phyloP scores from a whole-genome alignment of 2,797 vertebrate genomes.

The Acanthiza pusilla region DNA sequence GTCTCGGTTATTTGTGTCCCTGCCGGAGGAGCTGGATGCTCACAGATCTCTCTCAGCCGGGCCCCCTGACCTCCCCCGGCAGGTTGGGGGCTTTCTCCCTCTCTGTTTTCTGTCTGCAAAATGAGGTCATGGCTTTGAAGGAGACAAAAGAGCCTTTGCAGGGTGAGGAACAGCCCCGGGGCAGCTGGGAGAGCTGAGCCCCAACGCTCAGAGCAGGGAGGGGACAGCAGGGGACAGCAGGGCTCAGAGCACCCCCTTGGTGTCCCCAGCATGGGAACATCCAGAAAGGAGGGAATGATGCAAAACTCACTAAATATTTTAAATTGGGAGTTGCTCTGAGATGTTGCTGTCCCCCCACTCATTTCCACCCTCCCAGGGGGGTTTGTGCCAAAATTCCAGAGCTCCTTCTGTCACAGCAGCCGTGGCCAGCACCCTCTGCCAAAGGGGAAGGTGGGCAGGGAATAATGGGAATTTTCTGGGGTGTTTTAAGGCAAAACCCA shows the following conservation, averaged over 20 bases:
- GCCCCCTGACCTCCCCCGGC: constrained; percentile 33
- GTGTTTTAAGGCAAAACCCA: background rate
- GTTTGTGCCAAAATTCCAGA: background rate
- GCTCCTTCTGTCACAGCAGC: background rate
- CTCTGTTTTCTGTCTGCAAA: constrained; percentile 41
- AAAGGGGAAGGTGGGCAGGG: background rate
- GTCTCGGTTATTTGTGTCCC: constrained; percentile 1
- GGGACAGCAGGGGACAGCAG: background rate
- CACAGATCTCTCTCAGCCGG: background rate
- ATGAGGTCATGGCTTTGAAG: constrained; percentile 22
- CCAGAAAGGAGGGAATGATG: background rate
- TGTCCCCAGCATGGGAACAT: rapidly evolving
- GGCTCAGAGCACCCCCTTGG: rapidly evolving
- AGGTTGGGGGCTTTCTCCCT: constrained; percentile 26
- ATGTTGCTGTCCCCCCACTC: rapidly evolving
- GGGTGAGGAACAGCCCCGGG: background rate
- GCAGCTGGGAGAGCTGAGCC: background rate
- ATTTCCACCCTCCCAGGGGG: rapidly evolving
- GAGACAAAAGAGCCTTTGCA: constrained; percentile 54
- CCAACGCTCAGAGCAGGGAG: background rate
- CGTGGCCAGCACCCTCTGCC: background rate
- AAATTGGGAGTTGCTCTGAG: background rate
- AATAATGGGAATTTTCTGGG: background rate
- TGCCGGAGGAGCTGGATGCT: constrained; percentile 8
- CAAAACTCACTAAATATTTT: background rate